Evolutionary conservation across 2,797 vertebrate genomes (phyloP), one percentile per base, ranked within the genome.

Genomic region (Cichlasoma orientale): DNA sequence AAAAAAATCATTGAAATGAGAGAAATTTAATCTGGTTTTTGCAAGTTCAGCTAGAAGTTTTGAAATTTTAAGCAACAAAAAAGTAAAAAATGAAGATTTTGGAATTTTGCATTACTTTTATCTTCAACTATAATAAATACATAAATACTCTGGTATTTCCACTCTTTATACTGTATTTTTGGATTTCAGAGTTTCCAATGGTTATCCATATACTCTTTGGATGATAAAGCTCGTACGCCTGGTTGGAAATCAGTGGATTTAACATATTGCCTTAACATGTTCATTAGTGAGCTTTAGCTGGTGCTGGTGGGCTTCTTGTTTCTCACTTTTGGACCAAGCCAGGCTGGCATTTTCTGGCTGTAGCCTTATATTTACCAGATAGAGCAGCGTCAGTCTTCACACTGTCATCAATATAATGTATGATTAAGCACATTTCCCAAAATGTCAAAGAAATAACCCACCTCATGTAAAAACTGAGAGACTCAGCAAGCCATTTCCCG

Each of bases 401-500:
- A 10, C 6, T 19, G 0, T 56, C 3, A 18, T 56, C 29, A 36
- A 44, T 44, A 68, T 44, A 25, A 23, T 47, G 61, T 52, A n/a
- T 31, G 63, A 68, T 50, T 31, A 68, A 71, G 54, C 7, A 74
- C 18, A 50, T 80, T 71, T 76, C 50, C 53, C 47, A 50, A 77
- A 80, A 50, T 74, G 31, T 61, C 25, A 52, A 56, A 31, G 52
- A 41, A 21, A 56, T 27, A 12, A 75, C 41, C 47, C 0, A 2
- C 61, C 16, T 55, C 1, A 9, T 63, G n/a, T 52, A 6, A 63
- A 78, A 71, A 70, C 33, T 41, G 53, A 56, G 38, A 2, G 79
- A 82, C 80, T 88, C 83, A 87, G 83, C 82, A 79, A 66, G 74
- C 55, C 56, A 23, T 66, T 66, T 75, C 27, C 27, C 47, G 59